Base-by-base conservation (phyloP, 1,140 invertebrate genomes). In the Lysiphlebus fabarum region DNA sequence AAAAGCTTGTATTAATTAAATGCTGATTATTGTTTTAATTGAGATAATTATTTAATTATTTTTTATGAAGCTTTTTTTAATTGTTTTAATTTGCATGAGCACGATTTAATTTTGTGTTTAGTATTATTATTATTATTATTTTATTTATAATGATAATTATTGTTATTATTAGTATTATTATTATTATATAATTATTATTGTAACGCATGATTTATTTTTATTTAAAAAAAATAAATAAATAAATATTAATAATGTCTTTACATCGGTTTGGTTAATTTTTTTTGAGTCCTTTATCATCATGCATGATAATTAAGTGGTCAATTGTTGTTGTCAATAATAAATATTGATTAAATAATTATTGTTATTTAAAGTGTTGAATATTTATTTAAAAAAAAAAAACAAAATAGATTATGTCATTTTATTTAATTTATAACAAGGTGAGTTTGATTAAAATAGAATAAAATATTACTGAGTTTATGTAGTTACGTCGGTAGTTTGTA, bases 181-280 rank as follows among this genome's bases (percentile, higher is more conserved):
- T 58, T 54, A 61, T 62, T 45, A 61, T 58, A 61, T 37, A 42
- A 60, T 59, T 55, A 64, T 72, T 71, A 75, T 76, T 78, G 76
- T 78, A 76, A 62, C 9, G 76, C 75, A 77, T 77, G 76, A 74
- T 66, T 59, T 59, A 63, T 70, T 59, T 26, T 26, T 2, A 2
- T 26, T 26, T 0, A 26, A 26, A 26, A 26, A 26, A 17, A 67
- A 67, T 67, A 66, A 78, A 78, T 77, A 78, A 78, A 78, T 70
- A 70, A 64, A 64, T 71, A 71, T 76, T 72, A 38, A 12, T 51
- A 37, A 38, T 38, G 71, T 70, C 73, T 69, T 71, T 43, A 38
- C 62, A 73, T 73, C 68, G 74, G 73, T 75, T 77, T 76, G 68
- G 68, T 77, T 75, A 71, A 66, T 51, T 51, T 70, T 71, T 62